Evolutionary conservation across 2,797 vertebrate genomes (phyloP).

Genomic region (Sebastolobus altivelis): DNA sequence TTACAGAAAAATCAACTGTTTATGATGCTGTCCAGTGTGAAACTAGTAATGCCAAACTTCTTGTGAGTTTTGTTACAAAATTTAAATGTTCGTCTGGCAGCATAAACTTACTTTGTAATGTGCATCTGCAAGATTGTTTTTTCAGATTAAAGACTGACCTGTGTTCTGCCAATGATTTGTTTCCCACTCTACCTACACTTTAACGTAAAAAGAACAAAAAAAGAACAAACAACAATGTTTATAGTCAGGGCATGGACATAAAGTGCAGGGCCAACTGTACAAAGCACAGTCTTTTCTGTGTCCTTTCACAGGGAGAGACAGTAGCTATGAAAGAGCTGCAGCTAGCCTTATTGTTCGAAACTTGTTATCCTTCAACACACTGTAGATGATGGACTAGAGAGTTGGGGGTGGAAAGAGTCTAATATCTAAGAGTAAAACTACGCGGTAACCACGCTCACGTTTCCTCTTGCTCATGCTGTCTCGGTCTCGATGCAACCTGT

Average conservation of each 20-base stretch:
- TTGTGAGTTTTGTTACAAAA: slow-evolving; percentile 15
- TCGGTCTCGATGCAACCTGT: slow-evolving; percentile 17
- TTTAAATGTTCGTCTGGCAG: slow-evolving; percentile 12
- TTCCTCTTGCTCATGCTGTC: slow-evolving; percentile 22
- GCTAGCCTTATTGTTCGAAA: slow-evolving; percentile 23
- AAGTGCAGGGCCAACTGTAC: slow-evolving; percentile 64
- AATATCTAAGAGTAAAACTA: slow-evolving; percentile 18
- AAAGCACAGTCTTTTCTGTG: slow-evolving; percentile 39
- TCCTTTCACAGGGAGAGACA: slow-evolving; percentile 29
- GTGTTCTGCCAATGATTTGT: slow-evolving; percentile 1
- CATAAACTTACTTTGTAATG: slow-evolving; percentile 13
- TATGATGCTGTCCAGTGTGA: neutral
- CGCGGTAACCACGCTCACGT: slow-evolving; percentile 11
- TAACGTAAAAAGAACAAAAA: neutral
- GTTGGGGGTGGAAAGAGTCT: neutral
- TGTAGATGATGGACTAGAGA: neutral
- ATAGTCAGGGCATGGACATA: slow-evolving; percentile 49
- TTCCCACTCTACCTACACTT: slow-evolving; percentile 14
- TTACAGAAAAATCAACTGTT: slow-evolving; percentile 21
- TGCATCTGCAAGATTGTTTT: slow-evolving; percentile 7
- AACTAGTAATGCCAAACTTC: slow-evolving; percentile 40
- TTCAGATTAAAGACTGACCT: neutral
- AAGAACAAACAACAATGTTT: neutral
- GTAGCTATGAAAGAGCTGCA: slow-evolving; percentile 28
- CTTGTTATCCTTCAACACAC: slow-evolving; percentile 37